Evolutionary conservation across 2,113 vertebrate species (phyloP).

Genomic region (Naja naja): DNA sequence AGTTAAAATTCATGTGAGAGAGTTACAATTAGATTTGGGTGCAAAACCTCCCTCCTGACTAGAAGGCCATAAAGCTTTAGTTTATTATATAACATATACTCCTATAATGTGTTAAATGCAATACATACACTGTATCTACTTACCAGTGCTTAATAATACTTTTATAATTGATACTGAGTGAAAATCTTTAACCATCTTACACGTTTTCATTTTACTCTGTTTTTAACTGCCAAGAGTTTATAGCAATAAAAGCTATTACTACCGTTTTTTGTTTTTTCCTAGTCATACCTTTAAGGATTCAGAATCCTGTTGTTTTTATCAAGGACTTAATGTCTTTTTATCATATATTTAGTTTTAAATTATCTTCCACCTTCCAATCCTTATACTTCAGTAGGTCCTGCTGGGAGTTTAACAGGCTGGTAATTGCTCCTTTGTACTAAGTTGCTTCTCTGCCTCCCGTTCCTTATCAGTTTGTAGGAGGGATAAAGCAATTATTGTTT

Average conservation of each 20-base stretch:
- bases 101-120: neutral
- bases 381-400: neutral
- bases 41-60: neutral
- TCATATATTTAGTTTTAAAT: neutral
- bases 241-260: neutral
- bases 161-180: neutral
- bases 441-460: neutral
- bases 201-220: neutral
- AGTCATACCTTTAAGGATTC: neutral
- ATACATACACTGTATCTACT: neutral
- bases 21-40: neutral
- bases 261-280: neutral
- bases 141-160: neutral
- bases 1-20: neutral
- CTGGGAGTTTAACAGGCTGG: neutral
- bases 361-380: neutral
- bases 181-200: neutral
- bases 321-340: neutral
- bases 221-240: neutral
- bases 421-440: neutral
- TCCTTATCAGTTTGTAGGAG: neutral
- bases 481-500: neutral
- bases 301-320: neutral
- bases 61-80: neutral
- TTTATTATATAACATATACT: neutral